phyloP scores from a whole-genome alignment of 2,888 invertebrate genomes.

The Oscheius sp. region DNA sequence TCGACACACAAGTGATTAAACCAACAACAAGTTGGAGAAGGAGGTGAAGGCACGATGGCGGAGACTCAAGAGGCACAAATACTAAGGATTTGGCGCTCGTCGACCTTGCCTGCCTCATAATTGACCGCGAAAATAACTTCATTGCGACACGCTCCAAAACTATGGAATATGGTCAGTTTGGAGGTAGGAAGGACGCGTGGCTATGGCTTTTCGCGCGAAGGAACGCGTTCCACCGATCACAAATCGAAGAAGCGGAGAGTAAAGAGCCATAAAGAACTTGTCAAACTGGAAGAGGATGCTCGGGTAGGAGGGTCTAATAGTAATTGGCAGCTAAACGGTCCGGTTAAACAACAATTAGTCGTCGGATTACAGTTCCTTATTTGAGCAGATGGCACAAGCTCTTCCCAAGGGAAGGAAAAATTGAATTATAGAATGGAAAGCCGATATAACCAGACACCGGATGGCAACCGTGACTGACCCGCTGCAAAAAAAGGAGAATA shows the following conservation, averaged over 20 bases:
- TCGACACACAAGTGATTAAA: constrained; percentile 16
- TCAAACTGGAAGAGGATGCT: background rate
- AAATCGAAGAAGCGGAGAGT: too few species aligned
- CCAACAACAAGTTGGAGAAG: constrained; percentile 23
- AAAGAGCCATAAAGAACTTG: background rate
- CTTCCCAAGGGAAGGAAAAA: constrained; percentile 3
- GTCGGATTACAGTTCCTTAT: constrained; percentile 22
- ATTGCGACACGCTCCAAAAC: background rate
- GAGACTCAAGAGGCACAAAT: constrained; percentile 30
- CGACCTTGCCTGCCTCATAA: constrained; percentile 30
- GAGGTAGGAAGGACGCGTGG: background rate
- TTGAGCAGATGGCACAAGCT: constrained; percentile 25
- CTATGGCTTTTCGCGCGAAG: background rate
- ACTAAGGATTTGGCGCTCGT: constrained; percentile 29
- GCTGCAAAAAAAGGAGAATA: background rate
- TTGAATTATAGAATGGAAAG: constrained; percentile 4
- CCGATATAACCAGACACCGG: constrained; percentile 9
- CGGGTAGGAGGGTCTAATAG: background rate
- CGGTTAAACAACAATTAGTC: constrained; percentile 30
- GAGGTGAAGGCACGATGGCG: constrained; percentile 13
- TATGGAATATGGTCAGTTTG: background rate
- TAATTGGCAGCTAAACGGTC: constrained; percentile 19
- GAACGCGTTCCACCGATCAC: constrained; percentile 18
- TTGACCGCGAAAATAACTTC: constrained; percentile 29
- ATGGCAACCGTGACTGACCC: constrained; percentile 21